A percentile compares a stretch with the other conserved stretches of the same genome.
These are phyloP conservation scores for Proctacanthus coquilletti DNA, from an alignment of 1,140 invertebrate species.

Conservation along the genomic window DNA sequence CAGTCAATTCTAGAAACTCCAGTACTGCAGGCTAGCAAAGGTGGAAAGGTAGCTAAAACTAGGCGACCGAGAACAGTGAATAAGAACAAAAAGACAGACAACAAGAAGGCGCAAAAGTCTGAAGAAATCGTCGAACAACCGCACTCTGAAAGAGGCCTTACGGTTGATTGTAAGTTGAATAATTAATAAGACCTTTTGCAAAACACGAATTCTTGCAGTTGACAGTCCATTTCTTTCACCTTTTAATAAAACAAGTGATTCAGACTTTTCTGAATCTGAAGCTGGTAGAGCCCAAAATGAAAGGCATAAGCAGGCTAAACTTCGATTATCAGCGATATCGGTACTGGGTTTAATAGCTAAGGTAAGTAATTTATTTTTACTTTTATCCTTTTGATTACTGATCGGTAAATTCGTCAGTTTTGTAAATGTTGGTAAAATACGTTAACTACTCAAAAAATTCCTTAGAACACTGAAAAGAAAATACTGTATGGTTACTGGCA, in stretches of 20 bases:
- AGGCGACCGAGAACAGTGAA: constrained; percentile 27
- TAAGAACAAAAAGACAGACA: constrained; percentile 17
- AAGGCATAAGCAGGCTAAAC: constrained; percentile 25
- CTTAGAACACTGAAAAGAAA: constrained; percentile 34
- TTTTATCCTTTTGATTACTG: no score
- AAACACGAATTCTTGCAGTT: constrained; percentile 12
- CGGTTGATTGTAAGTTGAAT: constrained; percentile 1
- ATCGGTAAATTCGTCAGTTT: no score
- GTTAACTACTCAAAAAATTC: constrained; percentile 1
- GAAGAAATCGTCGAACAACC: constrained; percentile 10
- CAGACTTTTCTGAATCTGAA: constrained; percentile 36
- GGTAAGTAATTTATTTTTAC: constrained; percentile 10
- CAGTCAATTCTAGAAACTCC: constrained; percentile 35
- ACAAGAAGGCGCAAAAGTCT: constrained; percentile 16
- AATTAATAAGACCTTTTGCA: not conserved
- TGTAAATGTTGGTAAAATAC: no score
- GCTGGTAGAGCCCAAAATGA: constrained; percentile 16
- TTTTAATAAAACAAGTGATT: constrained; percentile 33
- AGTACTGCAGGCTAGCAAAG: constrained; percentile 24
- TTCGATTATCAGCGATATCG: constrained; percentile 34
- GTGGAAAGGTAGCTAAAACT: constrained; percentile 26
- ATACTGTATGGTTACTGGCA: constrained; percentile 58
- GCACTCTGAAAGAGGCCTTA: constrained; percentile 6
- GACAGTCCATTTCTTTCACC: constrained; percentile 10
- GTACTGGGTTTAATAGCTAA: constrained; percentile 32